Base-by-base conservation (phyloP, 2,113 vertebrate species). In the Vicugna pacos region DNA sequence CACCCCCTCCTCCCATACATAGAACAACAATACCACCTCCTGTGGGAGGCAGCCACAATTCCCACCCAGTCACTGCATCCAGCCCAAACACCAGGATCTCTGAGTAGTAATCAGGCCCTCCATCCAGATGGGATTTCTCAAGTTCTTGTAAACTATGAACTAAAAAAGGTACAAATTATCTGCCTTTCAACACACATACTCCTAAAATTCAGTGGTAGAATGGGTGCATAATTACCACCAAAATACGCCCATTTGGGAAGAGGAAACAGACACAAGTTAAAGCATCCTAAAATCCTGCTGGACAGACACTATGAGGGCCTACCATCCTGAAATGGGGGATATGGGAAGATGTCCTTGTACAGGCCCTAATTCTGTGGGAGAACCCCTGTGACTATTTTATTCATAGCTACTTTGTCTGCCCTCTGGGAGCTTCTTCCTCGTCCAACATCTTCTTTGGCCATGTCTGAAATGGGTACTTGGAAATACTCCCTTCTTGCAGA, bases 261-360 rank as follows among this genome's bases (percentile, higher is more conserved):
- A 76, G 46, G 38, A 77, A 96, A 56, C 30, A 89, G 75, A 89
- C 20, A 6, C n/a, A 10, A 87, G 30, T 79, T 93, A 77, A 84
- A 89, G 79, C 9, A 64, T 52, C 82, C n/a, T 77, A n/a, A 60
- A 96, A 73, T 70, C 46, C 24, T 48, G 11, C 69, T 84, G 54
- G 46, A 14, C 17, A 75, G 22, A 83, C 30, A 81, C 14, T 48
- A 11, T 62, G n/a, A 70, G 62, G 54, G 10, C 14, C n/a, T 93
- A 8, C 64, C 70, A 26, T 12, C 9, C 46, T 77, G 54, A 35
- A 83, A 38, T 35, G 22, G 16, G 70, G n/a, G 3, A 17, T 82
- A 54, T 3, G 38, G 9, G 12, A 89, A 83, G 42, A 62, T 83
- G 50, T 52, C 77, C 72, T 52, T 62, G 5, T 12, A 24, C 14